Base-by-base conservation (phyloP, 2,888 invertebrate genomes). In the Andrena trimmerana region DNA sequence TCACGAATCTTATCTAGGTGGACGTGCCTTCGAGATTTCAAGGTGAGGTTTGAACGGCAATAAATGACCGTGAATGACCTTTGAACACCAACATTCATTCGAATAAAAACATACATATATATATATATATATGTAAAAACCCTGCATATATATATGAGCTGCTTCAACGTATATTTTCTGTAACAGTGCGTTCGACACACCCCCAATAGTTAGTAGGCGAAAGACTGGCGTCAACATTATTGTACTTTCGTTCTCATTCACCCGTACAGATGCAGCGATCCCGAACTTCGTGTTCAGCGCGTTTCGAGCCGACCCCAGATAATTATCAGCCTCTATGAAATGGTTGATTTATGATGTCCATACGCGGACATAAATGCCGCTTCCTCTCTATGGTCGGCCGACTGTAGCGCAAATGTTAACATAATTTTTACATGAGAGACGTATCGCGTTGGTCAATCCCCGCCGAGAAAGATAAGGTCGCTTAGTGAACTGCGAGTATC, bases 401-500 rank as follows among this genome's bases (percentile, higher is more conserved):
- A 74, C 7, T 1, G 4, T 8, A 27, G n/a, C 52, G n/a, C 36
- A 29, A 59, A 65, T 52, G 65, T 66, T 70, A 66, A 59, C 8
- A 59, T 20, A 54, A 70, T 74, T 74, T 70, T 81, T 74, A 54
- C 65, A 33, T 7, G 69, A 16, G 8, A 70, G 10, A 66, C 48
- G 27, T 71, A 79, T 78, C 67, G 31, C 42, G 62, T 13, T 42
- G 52, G 66, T 75, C 60, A 68, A 24, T 33, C 20, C n/a, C 42
- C 24, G 63, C n/a, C n/a, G 57, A 27, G 36, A 16, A 59, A 65
- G 78, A 79, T 79, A 79, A 70, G 57, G 65, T 52, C 13, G 62
- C 10, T 3, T 13, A 3, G 31, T 10, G 5, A 48, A 57, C 6
- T 31, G 13, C 65, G 24, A 10, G 27, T 24, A 65, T 57, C 57